Evolutionary conservation across 1,140 invertebrate species (phyloP).

Genomic region (Mylabris phalerata): DNA sequence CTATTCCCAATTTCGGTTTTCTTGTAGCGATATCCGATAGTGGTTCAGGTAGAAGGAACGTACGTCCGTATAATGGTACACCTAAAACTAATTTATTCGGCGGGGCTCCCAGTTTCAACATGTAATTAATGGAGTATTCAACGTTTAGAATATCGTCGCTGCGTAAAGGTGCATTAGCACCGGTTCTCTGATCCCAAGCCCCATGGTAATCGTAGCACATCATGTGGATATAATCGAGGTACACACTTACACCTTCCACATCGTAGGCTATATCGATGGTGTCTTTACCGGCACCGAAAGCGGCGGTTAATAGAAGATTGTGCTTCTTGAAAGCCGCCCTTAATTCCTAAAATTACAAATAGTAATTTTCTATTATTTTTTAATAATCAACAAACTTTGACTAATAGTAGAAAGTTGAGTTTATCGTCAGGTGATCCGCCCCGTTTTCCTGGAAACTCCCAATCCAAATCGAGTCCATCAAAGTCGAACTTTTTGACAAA

Average conservation of each 20-base stretch:
- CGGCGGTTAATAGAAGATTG: constrained; percentile 63
- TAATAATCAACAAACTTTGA: constrained; percentile 52
- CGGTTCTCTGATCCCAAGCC: constrained; percentile 68
- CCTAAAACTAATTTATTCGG: constrained; percentile 73
- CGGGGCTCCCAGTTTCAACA: constrained; percentile 62
- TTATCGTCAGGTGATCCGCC: constrained; percentile 67
- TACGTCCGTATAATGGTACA: constrained; percentile 75
- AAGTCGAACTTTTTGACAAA: constrained; percentile 64
- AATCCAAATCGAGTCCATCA: constrained; percentile 78
- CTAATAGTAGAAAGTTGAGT: constrained; percentile 65
- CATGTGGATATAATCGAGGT: constrained; percentile 77
- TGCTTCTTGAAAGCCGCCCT: constrained; percentile 52
- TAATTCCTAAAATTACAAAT: constrained; percentile 50
- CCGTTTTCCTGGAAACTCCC: constrained; percentile 74
- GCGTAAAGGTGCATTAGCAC: constrained; percentile 63
- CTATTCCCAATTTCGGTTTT: constrained; percentile 44
- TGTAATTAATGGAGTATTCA: constrained; percentile 69
- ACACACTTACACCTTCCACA: constrained; percentile 59
- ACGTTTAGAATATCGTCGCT: constrained; percentile 52
- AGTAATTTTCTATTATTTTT: neutral
- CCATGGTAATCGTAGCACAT: constrained; percentile 91
- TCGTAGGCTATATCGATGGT: constrained; percentile 71
- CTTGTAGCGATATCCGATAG: constrained; percentile 26
- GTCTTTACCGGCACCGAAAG: constrained; percentile 63
- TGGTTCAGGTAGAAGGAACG: constrained; percentile 54